These are phyloP conservation scores for Aplochiton taeniatus DNA, from an alignment of 2,797 vertebrate genomes.

Conservation along the genomic window DNA sequence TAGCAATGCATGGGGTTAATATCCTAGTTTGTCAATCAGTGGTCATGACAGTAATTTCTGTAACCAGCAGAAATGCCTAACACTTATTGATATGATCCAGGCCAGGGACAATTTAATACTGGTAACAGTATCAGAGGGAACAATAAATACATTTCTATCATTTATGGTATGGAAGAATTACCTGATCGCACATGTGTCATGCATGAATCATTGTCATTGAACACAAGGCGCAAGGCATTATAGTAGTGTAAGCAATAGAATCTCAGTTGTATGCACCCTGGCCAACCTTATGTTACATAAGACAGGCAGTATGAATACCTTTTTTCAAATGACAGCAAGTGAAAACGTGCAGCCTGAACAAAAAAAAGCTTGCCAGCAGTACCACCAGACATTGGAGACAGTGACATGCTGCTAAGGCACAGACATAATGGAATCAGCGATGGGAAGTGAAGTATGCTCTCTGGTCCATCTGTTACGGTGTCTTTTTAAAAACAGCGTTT, in stretches of 20 bases:
- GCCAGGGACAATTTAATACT: neutral
- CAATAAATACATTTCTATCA: too few relatives aligned
- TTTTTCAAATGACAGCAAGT: too few relatives aligned
- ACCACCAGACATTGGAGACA: slow-evolving; percentile 11
- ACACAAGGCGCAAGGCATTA: slow-evolving; percentile 15
- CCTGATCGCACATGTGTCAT: too few relatives aligned
- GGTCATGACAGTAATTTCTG: slow-evolving; percentile 63
- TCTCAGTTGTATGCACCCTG: neutral
- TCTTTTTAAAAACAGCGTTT: slow-evolving; percentile 18
- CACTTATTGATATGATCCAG: neutral
- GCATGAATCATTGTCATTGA: too few relatives aligned
- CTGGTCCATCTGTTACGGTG: too few relatives aligned
- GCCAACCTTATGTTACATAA: slow-evolving; percentile 5
- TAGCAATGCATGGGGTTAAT: slow-evolving; percentile 18
- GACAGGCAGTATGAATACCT: slow-evolving; percentile 40
- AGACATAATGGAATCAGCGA: slow-evolving; percentile 35
- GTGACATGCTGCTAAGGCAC: slow-evolving; percentile 49
- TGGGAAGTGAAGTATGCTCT: slow-evolving; percentile 19
- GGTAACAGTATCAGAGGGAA: neutral
- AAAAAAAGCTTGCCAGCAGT: neutral
- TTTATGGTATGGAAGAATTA: too few relatives aligned
- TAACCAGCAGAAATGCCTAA: slow-evolving; percentile 74
- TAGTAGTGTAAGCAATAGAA: slow-evolving; percentile 28
- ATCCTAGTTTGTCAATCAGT: slow-evolving; percentile 58
- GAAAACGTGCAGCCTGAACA: too few relatives aligned